phyloP scores from a whole-genome alignment of 2,113 vertebrate genomes.

The Macrotus californicus region DNA sequence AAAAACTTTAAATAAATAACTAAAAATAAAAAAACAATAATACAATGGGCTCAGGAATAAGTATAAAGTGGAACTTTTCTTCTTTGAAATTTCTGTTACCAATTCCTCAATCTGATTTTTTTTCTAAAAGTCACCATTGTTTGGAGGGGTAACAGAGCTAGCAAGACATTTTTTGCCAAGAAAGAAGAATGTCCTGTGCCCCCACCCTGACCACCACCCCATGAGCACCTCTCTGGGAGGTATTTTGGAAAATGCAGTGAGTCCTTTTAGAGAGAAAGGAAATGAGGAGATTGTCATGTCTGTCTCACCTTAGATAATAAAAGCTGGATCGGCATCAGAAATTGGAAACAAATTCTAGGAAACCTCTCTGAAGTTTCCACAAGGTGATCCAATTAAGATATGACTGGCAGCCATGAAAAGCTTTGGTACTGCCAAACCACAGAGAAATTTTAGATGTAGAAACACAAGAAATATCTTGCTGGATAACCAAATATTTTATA shows the following conservation, averaged over 20 bases:
- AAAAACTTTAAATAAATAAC: background rate
- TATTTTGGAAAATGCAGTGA: background rate
- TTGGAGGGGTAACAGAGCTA: background rate
- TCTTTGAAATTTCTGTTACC: background rate
- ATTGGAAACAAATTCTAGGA: slow-evolving; percentile 56
- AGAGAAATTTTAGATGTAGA: slow-evolving; percentile 57
- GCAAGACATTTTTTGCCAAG: background rate
- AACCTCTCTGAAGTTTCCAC: slow-evolving; percentile 41
- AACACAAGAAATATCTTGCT: slow-evolving; percentile 52
- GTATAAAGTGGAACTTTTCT: background rate
- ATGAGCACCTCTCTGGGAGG: background rate
- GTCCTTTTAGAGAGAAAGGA: slow-evolving; percentile 1
- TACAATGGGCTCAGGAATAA: background rate
- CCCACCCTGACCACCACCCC: background rate
- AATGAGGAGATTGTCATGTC: background rate
- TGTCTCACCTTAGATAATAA: slow-evolving; percentile 37
- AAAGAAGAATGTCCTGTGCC: background rate
- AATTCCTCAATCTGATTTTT: background rate
- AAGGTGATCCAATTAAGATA: slow-evolving; percentile 65
- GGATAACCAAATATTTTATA: slow-evolving; percentile 67
- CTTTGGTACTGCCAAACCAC: slow-evolving; percentile 51
- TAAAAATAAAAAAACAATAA: background rate
- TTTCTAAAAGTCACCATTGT: background rate
- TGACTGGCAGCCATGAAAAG: slow-evolving; percentile 42
- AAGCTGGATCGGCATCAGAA: background rate